These are phyloP conservation scores for Mycetomoellerius zeteki DNA, from an alignment of 1,140 invertebrate species.

Conservation along the genomic window DNA sequence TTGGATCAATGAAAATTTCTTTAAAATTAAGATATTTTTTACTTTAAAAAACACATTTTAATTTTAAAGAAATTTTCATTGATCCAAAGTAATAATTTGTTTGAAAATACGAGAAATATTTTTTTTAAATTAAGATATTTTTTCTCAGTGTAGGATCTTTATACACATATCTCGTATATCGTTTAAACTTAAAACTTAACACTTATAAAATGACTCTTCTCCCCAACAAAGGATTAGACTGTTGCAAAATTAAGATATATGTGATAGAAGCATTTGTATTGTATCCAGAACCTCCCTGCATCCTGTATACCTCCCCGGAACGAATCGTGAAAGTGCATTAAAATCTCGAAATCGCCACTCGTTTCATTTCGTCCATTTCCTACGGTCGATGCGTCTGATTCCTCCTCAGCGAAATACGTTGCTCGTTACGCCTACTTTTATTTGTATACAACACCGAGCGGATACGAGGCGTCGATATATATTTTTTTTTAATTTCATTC, in stretches of 20 bases:
- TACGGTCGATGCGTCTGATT: conserved; percentile 60
- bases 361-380: conserved; percentile 40
- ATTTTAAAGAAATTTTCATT: too few relatives aligned
- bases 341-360: conserved; percentile 42
- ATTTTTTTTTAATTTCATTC: conserved; percentile 77
- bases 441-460: conserved; percentile 40
- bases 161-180: too few relatives aligned
- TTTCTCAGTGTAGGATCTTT: too few relatives aligned
- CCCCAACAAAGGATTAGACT: neutral
- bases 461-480: conserved; percentile 61
- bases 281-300: neutral
- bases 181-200: too few relatives aligned
- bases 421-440: conserved; percentile 46
- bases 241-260: conserved; percentile 25
- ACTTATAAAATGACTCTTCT: neutral
- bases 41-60: too few relatives aligned
- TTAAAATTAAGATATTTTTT: too few relatives aligned
- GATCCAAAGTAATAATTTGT: too few relatives aligned
- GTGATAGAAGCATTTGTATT: neutral
- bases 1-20: too few relatives aligned
- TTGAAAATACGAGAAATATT: too few relatives aligned
- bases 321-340: conserved; percentile 26
- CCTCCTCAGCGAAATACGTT: conserved; percentile 30
- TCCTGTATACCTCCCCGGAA: neutral
- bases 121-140: too few relatives aligned